A percentile compares a stretch with the other conserved stretches of the same genome.
These are phyloP conservation scores for Pseudomyrmex pallidus DNA, from an alignment of 1,140 invertebrate species.

Conservation along the genomic window DNA sequence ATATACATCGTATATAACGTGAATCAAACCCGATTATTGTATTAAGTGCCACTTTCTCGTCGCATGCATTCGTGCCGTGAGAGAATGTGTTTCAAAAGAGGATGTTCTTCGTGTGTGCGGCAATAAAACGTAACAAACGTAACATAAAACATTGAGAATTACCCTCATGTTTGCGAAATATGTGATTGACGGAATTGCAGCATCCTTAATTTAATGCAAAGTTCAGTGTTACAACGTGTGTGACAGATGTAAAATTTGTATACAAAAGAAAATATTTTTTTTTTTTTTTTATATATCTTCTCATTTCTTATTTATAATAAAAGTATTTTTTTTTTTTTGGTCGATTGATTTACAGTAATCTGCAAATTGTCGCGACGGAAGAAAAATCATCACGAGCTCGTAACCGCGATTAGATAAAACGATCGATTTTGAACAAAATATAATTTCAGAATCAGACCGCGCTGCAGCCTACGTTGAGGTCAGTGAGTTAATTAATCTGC, in stretches of 20 bases:
- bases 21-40: slow-evolving; percentile 29
- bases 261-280: slow-evolving; percentile 12
- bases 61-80: slow-evolving; percentile 61
- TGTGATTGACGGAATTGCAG: slow-evolving; percentile 69
- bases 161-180: slow-evolving; percentile 65
- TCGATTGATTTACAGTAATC: slow-evolving; percentile 8
- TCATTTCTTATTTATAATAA: background rate
- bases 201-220: slow-evolving; percentile 68
- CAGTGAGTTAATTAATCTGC: slow-evolving; percentile 1
- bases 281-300: too few species aligned
- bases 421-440: slow-evolving; percentile 29
- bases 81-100: slow-evolving; percentile 2
- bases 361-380: slow-evolving; percentile 14
- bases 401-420: slow-evolving; percentile 24
- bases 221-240: slow-evolving; percentile 22
- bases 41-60: slow-evolving; percentile 54
- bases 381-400: background rate
- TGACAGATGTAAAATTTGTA: slow-evolving; percentile 12
- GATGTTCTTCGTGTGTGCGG: slow-evolving; percentile 15
- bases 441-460: slow-evolving; percentile 27
- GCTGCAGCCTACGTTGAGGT: slow-evolving; percentile 8
- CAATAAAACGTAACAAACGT: slow-evolving; percentile 10
- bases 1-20: background rate
- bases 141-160: slow-evolving; percentile 64
- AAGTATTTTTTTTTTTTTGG: too few species aligned